Percentiles rank a stretch among this genome's conserved stretches.
Evolutionary conservation across 2,888 invertebrate species (phyloP).

Genomic region (Drosophila mayaguana): DNA sequence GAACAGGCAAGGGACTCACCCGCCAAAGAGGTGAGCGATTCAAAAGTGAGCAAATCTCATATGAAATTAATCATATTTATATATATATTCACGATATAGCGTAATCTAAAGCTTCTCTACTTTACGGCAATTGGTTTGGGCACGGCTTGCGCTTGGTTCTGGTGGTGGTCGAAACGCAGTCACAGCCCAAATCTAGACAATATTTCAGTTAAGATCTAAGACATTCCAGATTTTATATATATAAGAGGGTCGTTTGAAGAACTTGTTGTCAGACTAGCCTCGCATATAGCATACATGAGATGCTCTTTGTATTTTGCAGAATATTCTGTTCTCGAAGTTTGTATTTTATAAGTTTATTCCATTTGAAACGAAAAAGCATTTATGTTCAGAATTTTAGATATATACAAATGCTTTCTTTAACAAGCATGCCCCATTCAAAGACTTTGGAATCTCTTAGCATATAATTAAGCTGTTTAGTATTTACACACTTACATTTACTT

Average conservation of each 20-base stretch:
- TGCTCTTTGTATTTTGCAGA: background rate
- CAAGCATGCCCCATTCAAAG: slow-evolving; percentile 5
- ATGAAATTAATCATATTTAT: background rate
- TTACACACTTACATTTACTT: background rate
- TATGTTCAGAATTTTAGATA: background rate
- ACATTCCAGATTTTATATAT: background rate
- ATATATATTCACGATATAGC: slow-evolving; percentile 33
- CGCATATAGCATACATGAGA: background rate
- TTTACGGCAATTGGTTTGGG: slow-evolving; percentile 55
- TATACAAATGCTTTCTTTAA: background rate
- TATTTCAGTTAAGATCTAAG: slow-evolving; percentile 53
- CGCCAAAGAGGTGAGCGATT: slow-evolving; percentile 31
- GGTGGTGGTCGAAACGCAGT: slow-evolving; percentile 65
- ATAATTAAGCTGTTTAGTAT: background rate
- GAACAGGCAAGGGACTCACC: background rate
- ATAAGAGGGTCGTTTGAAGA: background rate
- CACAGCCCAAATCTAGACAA: slow-evolving; percentile 35
- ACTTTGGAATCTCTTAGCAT: slow-evolving; percentile 3
- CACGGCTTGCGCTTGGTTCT: slow-evolving; percentile 61
- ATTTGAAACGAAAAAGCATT: background rate
- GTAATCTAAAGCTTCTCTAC: slow-evolving; percentile 49
- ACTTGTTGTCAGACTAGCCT: background rate
- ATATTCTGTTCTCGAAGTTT: background rate
- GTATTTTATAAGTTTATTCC: slow-evolving; percentile 25
- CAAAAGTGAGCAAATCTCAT: too few relatives aligned